Conservation (phyloP, 2,797 vertebrate species). For the Hyperoplus lanceolatus region DNA sequence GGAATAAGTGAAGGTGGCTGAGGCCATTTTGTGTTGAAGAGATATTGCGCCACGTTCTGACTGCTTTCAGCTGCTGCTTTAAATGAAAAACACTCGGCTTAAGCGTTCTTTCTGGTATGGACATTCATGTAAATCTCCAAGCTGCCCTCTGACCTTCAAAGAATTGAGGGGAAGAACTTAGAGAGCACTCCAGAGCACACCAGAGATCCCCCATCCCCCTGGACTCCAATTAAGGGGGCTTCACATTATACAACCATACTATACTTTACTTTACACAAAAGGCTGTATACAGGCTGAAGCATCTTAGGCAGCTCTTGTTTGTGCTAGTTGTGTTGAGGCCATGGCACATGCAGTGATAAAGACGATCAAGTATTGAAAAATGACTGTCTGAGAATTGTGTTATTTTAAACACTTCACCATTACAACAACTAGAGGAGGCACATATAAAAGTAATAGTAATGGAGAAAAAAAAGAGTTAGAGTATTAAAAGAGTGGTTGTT, state of each 20-base stretch:
- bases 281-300: conserved; percentile 64
- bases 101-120: conserved; percentile 49
- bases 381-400: conserved; percentile 24
- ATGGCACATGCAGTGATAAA: conserved; percentile 46
- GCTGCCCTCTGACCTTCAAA: conserved; percentile 79
- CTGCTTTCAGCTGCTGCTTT: conserved; percentile 45
- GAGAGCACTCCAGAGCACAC: conserved; percentile 83
- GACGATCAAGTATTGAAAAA: conserved; percentile 54
- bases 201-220: conserved; percentile 72
- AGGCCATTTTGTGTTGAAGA: conserved; percentile 66
- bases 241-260: conserved; percentile 47
- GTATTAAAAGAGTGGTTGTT: conserved; percentile 31
- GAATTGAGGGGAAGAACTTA: conserved; percentile 77
- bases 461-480: conserved; percentile 20
- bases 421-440: conserved; percentile 11
- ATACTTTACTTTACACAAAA: conserved; percentile 56
- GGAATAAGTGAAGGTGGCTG: conserved; percentile 75
- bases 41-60: conserved; percentile 54
- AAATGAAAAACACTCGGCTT: conserved; percentile 75
- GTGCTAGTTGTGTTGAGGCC: conserved; percentile 44
- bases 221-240: conserved; percentile 81
- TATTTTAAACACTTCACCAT: conserved; percentile 37
- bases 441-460: conserved; percentile 43
- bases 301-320: conserved; percentile 71
- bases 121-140: conserved; percentile 72